Evolutionary conservation across 1,140 invertebrate genomes (phyloP).

Genomic region (Theocolax elegans): DNA sequence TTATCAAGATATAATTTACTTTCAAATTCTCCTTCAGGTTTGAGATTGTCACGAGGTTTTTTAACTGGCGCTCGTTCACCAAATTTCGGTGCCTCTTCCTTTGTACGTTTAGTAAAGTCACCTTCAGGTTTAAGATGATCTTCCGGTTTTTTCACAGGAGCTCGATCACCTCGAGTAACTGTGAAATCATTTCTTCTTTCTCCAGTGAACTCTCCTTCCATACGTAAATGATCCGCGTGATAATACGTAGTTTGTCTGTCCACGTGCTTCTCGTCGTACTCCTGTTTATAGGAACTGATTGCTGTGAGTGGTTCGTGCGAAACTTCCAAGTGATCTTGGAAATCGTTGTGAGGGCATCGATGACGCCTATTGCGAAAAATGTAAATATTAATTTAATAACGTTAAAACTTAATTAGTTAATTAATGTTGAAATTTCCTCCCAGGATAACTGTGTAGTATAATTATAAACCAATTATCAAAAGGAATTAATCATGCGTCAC

Average conservation of each 20-base stretch:
- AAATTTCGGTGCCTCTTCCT: slow-evolving; percentile 57
- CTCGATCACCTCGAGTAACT: slow-evolving; percentile 64
- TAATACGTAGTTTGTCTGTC: slow-evolving; percentile 60
- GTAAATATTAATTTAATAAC: no score
- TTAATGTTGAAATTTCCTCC: no score
- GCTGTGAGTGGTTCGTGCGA: slow-evolving; percentile 67
- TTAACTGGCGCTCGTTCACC: slow-evolving; percentile 53
- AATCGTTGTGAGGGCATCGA: slow-evolving; percentile 73
- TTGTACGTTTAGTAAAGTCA: slow-evolving; percentile 60
- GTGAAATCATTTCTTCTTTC: slow-evolving; percentile 51
- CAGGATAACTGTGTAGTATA: no score
- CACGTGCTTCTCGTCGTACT: slow-evolving; percentile 75
- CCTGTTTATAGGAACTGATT: slow-evolving; percentile 73
- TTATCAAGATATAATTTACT: slow-evolving; percentile 42
- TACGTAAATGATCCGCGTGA: slow-evolving; percentile 63
- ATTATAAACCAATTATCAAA: no score
- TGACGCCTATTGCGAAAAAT: slow-evolving; percentile 65
- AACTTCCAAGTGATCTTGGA: slow-evolving; percentile 71
- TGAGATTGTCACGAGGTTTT: slow-evolving; percentile 70
- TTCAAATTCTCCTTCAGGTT: slow-evolving; percentile 69
- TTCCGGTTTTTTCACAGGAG: slow-evolving; percentile 59
- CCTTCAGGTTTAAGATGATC: slow-evolving; percentile 67
- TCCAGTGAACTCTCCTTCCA: slow-evolving; percentile 64
- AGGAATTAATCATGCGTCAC: no score
- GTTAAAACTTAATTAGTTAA: no score